Evolutionary conservation across 2,888 invertebrate species (phyloP), one percentile per base, ranked within the genome.

Genomic region (Buathra laborator): DNA sequence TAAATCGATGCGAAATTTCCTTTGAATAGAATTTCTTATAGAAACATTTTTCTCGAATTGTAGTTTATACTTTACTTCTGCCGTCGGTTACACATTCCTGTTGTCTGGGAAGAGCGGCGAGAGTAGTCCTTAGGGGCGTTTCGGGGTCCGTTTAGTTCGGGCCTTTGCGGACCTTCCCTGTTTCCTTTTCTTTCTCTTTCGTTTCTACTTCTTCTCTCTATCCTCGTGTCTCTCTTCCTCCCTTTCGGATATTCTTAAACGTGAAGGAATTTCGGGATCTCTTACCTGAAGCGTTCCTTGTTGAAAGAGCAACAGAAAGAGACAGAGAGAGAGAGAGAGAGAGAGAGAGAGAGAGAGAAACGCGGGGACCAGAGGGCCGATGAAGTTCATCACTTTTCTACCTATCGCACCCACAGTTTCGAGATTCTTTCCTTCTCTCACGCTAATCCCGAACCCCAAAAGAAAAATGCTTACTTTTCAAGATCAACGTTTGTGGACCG

Each of bases 141-240:
- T 68, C 77, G 24, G 84, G 84, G 72, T 74, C 81, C 67, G 77
- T 77, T 84, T 81, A 53, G 84, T 51, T 67, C 67, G 84, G 84
- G 80, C 76, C 80, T 77, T 81, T 81, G 71, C 80, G 64, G 68
- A 46, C 79, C 79, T 70, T 74, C 76, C 59, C 53, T 62, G 59
- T 79, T 78, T 62, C 43, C 53, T 66, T 46, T 43, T 71, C 70
- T 37, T 43, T 44, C 46, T 62, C 51, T 24, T 12, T 51, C 12
- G 37, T 51, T 24, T 67, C 59, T 59, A 2, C 46, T 14, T 68
- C 37, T 24, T 44, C 79, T 51, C 53, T 66, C 32, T n/a, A 59
- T 59, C 24, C 14, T 24, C 59, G 59, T 1, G 29, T 32, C 64
- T 68, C 53, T 19, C 62, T 12, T 19, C 19, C 12, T 59, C 53